Base-by-base conservation (phyloP, 1,140 invertebrate species). In the Mycetomoellerius zeteki region DNA sequence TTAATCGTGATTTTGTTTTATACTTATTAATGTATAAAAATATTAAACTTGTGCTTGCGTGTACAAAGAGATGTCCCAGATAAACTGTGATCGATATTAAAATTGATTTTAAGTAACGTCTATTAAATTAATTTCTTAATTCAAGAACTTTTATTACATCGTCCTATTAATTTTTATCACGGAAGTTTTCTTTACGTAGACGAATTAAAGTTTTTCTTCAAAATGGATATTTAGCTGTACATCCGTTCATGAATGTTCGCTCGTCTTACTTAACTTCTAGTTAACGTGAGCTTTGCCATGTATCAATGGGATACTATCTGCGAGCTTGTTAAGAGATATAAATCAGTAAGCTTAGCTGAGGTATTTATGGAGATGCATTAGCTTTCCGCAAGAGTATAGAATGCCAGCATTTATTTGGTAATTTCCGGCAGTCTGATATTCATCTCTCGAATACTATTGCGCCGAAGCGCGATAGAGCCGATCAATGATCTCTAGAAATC, bases 311-410 rank as follows among this genome's bases (percentile, higher is more conserved):
- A 84, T 75, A 75, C 52, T 75, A 84, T 84, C 80, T 75, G 43
- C 58, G 19, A 47, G 69, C 80, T 84, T 84, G 80, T 84, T 84
- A 84, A 84, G 69, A 73, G 80, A 84, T 84, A 84, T 84, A 84
- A 84, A 84, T 84, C 80, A 84, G 80, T 60, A 56, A 47, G 24
- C 54, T 75, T n/a, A 60, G 52, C 37, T 75, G 80, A 84, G 80
- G 37, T 84, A 84, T 84, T 84, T 84, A 84, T 84, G 80, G 80
- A 84, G 80, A 84, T 84, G 71, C 80, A 84, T 84, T 84, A 84
- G 80, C 67, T 73, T 60, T 60, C 37, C 80, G n/a, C 80, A 30
- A 62, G 80, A 84, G 69, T 75, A 84, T 84, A 84, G 69, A 84
- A 84, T 84, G 69, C 69, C 69, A 84, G 80, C 80, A 75, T 84